phyloP scores from a whole-genome alignment of 2,797 vertebrate genomes.

The Tokudaia tokunoshimensis region DNA sequence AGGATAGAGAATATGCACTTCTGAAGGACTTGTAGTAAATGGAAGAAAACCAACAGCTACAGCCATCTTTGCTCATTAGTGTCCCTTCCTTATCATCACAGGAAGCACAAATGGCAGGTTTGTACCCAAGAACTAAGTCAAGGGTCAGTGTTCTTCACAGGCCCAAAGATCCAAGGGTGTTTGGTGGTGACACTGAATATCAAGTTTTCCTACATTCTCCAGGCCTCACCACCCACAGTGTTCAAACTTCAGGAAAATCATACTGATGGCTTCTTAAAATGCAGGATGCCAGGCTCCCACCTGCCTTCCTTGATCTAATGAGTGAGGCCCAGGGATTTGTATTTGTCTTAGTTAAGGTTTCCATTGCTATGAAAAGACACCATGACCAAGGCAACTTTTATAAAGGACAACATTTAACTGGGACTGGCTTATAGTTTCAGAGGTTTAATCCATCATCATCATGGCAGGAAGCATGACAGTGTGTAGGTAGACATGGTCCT shows the following conservation, averaged over 20 bases:
- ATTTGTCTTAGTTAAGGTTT: neutral
- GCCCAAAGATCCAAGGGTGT: neutral
- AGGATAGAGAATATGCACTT: neutral
- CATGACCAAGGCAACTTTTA: neutral
- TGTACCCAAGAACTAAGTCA: neutral
- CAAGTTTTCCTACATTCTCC: neutral
- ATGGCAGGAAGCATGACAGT: neutral
- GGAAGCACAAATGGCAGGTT: neutral
- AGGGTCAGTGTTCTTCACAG: neutral
- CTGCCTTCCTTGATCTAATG: neutral
- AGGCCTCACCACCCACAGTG: neutral
- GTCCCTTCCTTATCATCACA: neutral
- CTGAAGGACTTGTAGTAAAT: neutral
- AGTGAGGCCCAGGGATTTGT: neutral
- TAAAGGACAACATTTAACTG: neutral
- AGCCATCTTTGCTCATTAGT: neutral
- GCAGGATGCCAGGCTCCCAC: neutral
- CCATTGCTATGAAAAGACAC: neutral
- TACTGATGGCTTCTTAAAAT: neutral
- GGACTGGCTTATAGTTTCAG: neutral
- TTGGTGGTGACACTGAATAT: neutral
- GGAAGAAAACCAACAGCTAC: constrained; percentile 30
- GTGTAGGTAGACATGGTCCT: neutral
- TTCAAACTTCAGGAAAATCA: neutral
- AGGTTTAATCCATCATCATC: neutral